phyloP scores from a whole-genome alignment of 2,797 vertebrate species.

The Dicrostonyx torquatus region DNA sequence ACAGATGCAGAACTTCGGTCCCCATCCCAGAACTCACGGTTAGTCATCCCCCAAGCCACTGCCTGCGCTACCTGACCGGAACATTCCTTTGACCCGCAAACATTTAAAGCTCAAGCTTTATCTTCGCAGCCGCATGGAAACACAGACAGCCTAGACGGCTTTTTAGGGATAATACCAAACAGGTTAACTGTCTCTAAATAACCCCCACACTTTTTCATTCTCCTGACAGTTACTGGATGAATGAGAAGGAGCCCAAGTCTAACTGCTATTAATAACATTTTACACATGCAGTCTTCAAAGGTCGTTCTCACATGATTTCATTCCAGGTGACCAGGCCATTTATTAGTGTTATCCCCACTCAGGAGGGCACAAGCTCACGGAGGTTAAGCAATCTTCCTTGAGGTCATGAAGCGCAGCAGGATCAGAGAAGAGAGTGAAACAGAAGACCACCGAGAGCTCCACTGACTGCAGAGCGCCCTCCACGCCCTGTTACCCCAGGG shows the following conservation, averaged over 20 bases:
- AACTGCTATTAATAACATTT: slow-evolving; percentile 43
- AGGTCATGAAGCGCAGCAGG: slow-evolving; percentile 47
- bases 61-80: background rate
- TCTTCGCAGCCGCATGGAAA: slow-evolving; percentile 45
- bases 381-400: slow-evolving; percentile 45
- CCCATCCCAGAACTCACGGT: slow-evolving; percentile 14
- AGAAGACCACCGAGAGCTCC: background rate
- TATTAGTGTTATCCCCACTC: slow-evolving; percentile 41
- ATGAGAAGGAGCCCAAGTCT: slow-evolving; percentile 22
- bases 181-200: slow-evolving; percentile 44
- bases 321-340: slow-evolving; percentile 32
- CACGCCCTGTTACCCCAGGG: slow-evolving; percentile 38
- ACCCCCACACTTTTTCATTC: slow-evolving; percentile 22
- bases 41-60: slow-evolving; percentile 60
- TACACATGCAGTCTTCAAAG: slow-evolving; percentile 52
- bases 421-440: slow-evolving; percentile 48
- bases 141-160: background rate
- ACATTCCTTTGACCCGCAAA: background rate
- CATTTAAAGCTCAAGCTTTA: slow-evolving; percentile 33
- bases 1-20: background rate
- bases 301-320: slow-evolving; percentile 45
- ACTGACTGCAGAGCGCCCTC: slow-evolving; percentile 11
- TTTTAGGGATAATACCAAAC: slow-evolving; percentile 43
- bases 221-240: slow-evolving; percentile 52
- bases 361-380: slow-evolving; percentile 46